Base-by-base conservation (phyloP, 1,140 invertebrate species). In the Rhagoletis zephyria region DNA sequence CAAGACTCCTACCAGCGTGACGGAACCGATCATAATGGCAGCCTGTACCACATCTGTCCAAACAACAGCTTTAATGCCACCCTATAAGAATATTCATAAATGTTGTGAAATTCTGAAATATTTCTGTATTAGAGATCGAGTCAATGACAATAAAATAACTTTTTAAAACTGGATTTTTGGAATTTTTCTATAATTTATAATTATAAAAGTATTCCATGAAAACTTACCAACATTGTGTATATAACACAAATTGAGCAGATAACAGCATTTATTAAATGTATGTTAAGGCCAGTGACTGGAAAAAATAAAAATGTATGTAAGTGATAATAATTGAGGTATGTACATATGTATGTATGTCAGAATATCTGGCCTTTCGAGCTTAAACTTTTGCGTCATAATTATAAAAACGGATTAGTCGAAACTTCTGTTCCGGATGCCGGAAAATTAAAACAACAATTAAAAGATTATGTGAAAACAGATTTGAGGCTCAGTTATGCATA, bases 41-140 rank as follows among this genome's bases (percentile, higher is more conserved):
- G 95, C 95, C 93, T 98, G 97, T 74, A 98, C 94, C 0, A 96
- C 95, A 93, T 98, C 97, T 2, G 97, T 97, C 97, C 96, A 97
- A 42, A 98, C 95, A 0, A 98, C 97, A 0, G 97, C 97, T 92
- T 97, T 97, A 88, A 98, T 94, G 2, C 97, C 97, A 88, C 97
- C 97, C 96, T 97, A 19, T 14, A 16, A 56, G 51, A 48, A 51
- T 85, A 56, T 56, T 30, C 30, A 30, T 30, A 30, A 30, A 30
- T 30, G 1, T 30, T 30, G 30, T 30, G 30, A 30, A 30, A 30
- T 30, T 30, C 30, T n/a, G n/a, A n/a, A n/a, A 30, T 30, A 1
- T 63, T 5, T 30, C 30, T 30, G 30, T 30, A 30, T 30, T 30
- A 30, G 30, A 30, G 30, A 30, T 30, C 30, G 30, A 30, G 30